Conservation (phyloP, 2,888 invertebrate genomes). For the Gymnoscelis rufifasciata region DNA sequence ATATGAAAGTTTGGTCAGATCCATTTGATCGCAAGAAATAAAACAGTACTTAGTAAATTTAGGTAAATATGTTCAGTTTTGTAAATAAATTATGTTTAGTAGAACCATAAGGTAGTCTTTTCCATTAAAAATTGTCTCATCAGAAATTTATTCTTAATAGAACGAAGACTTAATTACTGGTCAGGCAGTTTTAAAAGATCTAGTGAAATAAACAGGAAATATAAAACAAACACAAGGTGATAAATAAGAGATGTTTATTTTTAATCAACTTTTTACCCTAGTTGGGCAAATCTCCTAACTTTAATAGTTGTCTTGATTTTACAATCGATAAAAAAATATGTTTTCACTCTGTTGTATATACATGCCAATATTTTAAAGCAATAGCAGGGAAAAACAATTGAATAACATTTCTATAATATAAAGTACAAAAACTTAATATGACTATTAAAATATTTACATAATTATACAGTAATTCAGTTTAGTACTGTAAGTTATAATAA, state of each 20-base stretch:
- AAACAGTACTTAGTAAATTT: conserved; percentile 38
- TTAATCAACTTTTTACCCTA: conserved; percentile 51
- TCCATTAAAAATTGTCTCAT: too few species aligned
- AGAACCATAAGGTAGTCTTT: too few species aligned
- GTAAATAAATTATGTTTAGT: conserved; percentile 8
- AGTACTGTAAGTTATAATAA: conserved; percentile 12
- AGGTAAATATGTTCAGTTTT: background rate
- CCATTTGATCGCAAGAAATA: conserved; percentile 75
- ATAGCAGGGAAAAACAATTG: conserved; percentile 25
- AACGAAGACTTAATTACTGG: too few species aligned
- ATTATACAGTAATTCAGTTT: conserved; percentile 44
- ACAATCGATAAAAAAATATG: conserved; percentile 69
- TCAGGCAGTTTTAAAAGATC: too few species aligned
- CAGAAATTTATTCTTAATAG: too few species aligned
- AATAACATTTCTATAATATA: conserved; percentile 42
- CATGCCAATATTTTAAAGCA: conserved; percentile 34
- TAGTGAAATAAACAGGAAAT: too few species aligned
- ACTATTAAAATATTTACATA: conserved; percentile 62
- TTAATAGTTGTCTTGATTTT: conserved; percentile 41
- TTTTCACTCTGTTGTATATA: conserved; percentile 56
- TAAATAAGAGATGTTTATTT: conserved; percentile 52
- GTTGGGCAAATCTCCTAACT: conserved; percentile 37
- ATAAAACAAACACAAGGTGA: background rate
- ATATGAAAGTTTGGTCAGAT: conserved; percentile 81
- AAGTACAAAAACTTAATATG: conserved; percentile 57